These are phyloP conservation scores for Varanus salvator DNA, from an alignment of 2,113 vertebrate genomes.

Conservation along the genomic window DNA sequence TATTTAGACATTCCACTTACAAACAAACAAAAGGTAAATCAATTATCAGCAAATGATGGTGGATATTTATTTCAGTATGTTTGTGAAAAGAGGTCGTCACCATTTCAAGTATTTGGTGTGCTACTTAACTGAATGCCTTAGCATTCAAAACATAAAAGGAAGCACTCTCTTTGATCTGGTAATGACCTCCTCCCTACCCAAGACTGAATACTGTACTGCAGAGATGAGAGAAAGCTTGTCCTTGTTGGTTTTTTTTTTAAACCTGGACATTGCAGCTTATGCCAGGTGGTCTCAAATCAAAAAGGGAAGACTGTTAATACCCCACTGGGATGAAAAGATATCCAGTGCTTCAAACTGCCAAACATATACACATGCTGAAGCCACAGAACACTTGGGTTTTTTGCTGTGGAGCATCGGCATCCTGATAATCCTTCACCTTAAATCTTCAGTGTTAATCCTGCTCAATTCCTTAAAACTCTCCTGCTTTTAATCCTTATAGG, in stretches of 20 bases:
- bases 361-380: background rate
- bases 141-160: background rate
- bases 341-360: conserved; percentile 10
- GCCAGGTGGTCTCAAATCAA: background rate
- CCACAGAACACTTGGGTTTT: background rate
- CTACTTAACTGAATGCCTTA: background rate
- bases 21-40: background rate
- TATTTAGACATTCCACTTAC: background rate
- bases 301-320: conserved; percentile 4
- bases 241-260: background rate
- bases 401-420: background rate
- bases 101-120: background rate
- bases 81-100: background rate
- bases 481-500: background rate
- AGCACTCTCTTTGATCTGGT: background rate
- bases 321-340: conserved; percentile 16
- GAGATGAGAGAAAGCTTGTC: background rate
- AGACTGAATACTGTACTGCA: background rate
- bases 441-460: background rate
- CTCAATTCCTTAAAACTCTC: background rate
- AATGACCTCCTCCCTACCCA: background rate
- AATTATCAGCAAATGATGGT: background rate
- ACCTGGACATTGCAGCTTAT: background rate
- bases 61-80: background rate
- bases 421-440: background rate